Percentiles rank a stretch among this genome's conserved stretches.
phyloP scores from a whole-genome alignment of 2,797 vertebrate genomes.

The Tokudaia muenninki region DNA sequence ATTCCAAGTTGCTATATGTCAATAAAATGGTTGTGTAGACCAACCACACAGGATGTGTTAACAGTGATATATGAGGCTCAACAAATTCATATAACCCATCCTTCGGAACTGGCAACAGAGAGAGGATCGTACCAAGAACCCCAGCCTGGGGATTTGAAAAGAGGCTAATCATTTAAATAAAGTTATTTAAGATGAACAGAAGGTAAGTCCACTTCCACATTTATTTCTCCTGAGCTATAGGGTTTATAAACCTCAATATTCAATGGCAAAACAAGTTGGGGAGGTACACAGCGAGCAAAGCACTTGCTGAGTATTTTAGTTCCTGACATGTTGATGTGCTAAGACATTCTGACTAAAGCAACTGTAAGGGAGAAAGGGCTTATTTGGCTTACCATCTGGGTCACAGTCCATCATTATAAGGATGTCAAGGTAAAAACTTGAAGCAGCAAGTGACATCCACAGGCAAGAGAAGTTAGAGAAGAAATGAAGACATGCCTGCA shows the following conservation, averaged over 20 bases:
- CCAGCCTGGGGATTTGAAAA: neutral
- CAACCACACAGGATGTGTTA: neutral
- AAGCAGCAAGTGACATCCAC: neutral
- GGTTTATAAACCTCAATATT: neutral
- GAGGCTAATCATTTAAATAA: conserved; percentile 22
- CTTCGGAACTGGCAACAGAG: neutral
- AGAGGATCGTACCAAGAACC: neutral
- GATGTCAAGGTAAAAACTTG: neutral
- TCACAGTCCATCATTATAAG: neutral
- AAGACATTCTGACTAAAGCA: neutral
- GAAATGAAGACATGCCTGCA: neutral
- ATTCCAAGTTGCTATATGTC: neutral
- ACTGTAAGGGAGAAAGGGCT: neutral
- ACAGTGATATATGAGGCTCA: neutral
- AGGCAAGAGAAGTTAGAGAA: neutral
- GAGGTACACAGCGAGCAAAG: neutral
- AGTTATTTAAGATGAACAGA: conserved; percentile 27
- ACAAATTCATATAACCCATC: neutral
- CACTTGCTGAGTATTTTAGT: neutral
- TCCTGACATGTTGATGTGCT: neutral
- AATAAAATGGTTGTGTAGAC: neutral
- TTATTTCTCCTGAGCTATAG: neutral
- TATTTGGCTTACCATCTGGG: neutral
- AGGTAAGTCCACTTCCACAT: neutral
- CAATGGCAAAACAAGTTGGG: neutral